Evolutionary conservation across 1,140 invertebrate species (phyloP).

Genomic region (Drosophila jambulina): DNA sequence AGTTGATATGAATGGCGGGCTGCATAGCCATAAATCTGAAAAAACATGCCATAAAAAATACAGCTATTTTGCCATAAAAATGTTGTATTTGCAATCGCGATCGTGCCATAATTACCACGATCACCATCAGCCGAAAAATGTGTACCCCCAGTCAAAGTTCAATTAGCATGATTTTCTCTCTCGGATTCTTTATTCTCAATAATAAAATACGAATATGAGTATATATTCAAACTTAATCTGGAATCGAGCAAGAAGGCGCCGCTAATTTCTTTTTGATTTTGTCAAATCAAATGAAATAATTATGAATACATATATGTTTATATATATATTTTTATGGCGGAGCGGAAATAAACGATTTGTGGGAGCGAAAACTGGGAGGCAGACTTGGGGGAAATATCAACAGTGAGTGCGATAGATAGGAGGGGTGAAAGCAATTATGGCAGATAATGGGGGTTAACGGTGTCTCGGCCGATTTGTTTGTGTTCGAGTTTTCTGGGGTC

Average conservation of each 20-base stretch:
- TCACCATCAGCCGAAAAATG: slow-evolving; percentile 13
- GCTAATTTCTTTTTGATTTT: slow-evolving; percentile 36
- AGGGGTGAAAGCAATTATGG: slow-evolving; percentile 48
- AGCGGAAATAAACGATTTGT: slow-evolving; percentile 48
- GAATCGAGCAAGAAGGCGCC: slow-evolving; percentile 7
- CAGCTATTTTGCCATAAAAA: slow-evolving; percentile 55
- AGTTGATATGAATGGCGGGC: neutral
- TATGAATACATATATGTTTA: slow-evolving; percentile 20
- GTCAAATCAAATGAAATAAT: slow-evolving; percentile 46
- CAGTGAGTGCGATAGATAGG: slow-evolving; percentile 6
- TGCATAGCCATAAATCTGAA: slow-evolving; percentile 52
- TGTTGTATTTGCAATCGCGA: slow-evolving; percentile 44
- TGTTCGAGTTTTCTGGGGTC: neutral
- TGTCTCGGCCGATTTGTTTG: slow-evolving; percentile 34
- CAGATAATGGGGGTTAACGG: slow-evolving; percentile 55
- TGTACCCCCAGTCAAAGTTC: slow-evolving; percentile 53
- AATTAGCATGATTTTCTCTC: slow-evolving; percentile 28
- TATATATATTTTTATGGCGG: slow-evolving; percentile 29
- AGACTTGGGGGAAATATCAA: neutral
- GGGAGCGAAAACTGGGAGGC: slow-evolving; percentile 17
- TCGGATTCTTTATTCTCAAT: neutral
- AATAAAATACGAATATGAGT: neutral
- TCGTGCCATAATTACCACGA: slow-evolving; percentile 39
- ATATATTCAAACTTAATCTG: neutral
- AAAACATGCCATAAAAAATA: slow-evolving; percentile 61